Percentiles rank a stretch among this genome's conserved stretches.
Conservation (phyloP, 1,140 invertebrate species). For the Bombus superbus region DNA sequence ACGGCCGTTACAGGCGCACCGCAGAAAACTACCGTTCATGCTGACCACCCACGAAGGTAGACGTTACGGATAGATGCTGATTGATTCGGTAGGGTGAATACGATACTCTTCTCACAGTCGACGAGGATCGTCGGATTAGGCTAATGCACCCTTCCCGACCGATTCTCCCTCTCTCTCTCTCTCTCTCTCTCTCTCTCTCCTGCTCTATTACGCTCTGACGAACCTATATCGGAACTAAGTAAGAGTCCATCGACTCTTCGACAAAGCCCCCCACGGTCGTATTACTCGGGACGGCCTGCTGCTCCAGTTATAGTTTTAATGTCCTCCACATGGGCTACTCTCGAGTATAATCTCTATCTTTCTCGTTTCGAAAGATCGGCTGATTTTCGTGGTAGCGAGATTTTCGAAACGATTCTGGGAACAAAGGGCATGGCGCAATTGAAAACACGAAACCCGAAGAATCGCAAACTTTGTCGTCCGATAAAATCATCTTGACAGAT, state of each 20-base stretch:
- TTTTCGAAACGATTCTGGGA: neutral
- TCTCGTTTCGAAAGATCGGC: neutral
- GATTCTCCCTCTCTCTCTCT: neutral
- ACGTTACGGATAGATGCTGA: conserved; percentile 76
- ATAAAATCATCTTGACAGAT: no score
- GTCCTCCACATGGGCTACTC: conserved; percentile 17
- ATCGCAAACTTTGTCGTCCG: no score
- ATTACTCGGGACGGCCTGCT: conserved; percentile 47
- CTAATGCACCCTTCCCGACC: conserved; percentile 65
- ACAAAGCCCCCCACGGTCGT: conserved; percentile 55
- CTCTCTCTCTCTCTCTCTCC: conserved; percentile 45
- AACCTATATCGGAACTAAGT: conserved; percentile 62
- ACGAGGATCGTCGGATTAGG: conserved; percentile 68
- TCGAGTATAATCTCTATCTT: neutral
- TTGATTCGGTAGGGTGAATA: conserved; percentile 76
- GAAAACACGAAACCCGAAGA: no score
- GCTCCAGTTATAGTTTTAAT: conserved; percentile 57
- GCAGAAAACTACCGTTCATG: conserved; percentile 53
- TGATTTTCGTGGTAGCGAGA: neutral
- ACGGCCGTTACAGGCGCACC: conserved; percentile 30
- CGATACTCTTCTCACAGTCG: conserved; percentile 75
- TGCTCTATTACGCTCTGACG: conserved; percentile 57
- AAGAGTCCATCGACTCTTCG: conserved; percentile 70
- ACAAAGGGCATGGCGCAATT: no score
- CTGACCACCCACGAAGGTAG: conserved; percentile 66